These are phyloP conservation scores for Hypomesus transpacificus DNA, from an alignment of 2,113 vertebrate species.

Conservation along the genomic window DNA sequence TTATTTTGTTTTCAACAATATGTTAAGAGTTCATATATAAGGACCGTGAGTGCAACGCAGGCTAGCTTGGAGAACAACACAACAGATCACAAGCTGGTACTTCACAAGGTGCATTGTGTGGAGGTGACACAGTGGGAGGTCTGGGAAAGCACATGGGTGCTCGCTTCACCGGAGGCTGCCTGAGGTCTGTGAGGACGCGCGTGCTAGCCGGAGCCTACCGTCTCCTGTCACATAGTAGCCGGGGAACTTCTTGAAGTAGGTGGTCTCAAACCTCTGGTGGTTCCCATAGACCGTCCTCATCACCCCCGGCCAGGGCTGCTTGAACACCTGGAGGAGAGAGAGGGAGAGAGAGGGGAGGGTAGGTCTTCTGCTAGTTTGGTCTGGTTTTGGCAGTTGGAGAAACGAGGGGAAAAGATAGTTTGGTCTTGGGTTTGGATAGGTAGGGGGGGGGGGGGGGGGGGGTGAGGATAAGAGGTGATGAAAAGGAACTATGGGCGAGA, in stretches of 20 bases:
- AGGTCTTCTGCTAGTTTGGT: too few species aligned
- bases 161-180: too few species aligned
- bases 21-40: too few species aligned
- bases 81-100: too few species aligned
- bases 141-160: too few species aligned
- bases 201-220: slow-evolving; percentile 67
- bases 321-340: slow-evolving; percentile 81
- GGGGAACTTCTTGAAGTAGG: slow-evolving; percentile 96
- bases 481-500: background rate
- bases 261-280: slow-evolving; percentile 84
- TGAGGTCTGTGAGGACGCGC: background rate
- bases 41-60: too few species aligned
- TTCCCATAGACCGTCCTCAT: slow-evolving; percentile 91
- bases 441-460: too few species aligned
- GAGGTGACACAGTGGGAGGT: too few species aligned
- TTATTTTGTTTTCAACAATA: too few species aligned
- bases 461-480: background rate
- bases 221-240: slow-evolving; percentile 97
- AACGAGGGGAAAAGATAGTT: background rate
- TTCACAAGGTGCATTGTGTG: too few species aligned
- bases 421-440: background rate
- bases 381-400: background rate
- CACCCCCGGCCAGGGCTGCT: slow-evolving; percentile 97
- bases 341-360: background rate
- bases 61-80: too few species aligned